Evolutionary conservation across 2,888 invertebrate species (phyloP), one percentile per base, ranked within the genome.

Genomic region (Chrysotoxum bicinctum): DNA sequence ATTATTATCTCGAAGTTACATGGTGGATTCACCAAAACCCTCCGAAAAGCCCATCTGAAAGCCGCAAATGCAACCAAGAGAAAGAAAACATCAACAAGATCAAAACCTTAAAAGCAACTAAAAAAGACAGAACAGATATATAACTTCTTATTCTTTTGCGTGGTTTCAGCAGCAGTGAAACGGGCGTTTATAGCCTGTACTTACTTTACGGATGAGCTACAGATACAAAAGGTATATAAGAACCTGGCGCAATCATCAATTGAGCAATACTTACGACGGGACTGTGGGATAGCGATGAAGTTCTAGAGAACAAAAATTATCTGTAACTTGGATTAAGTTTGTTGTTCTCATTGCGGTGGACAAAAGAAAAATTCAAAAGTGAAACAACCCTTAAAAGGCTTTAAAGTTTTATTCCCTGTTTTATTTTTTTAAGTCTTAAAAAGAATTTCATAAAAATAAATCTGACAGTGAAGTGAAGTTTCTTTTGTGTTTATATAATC

Each of bases 211-310:
- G 84, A 84, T 84, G 84, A 72, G 83, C 72, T 78, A 64, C 62
- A 54, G 72, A 72, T 70, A 85, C 82, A 82, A 88, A 89, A 89
- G 88, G 89, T 89, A 89, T 89, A 89, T 89, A 89, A 89, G 88
- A 89, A 89, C 89, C 88, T 88, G 87, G 86, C 88, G 87, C 88
- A 88, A 88, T 88, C 88, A 87, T 68, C 85, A 87, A 88, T 88
- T 88, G 88, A 88, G 88, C 88, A 89, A 89, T 89, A 88, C 87
- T 89, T 88, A 87, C 86, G 87, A 87, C 87, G 87, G 88, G 87
- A 87, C 88, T 88, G 88, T 87, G 87, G 66, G 80, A 87, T 88
- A 81, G 88, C 88, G 88, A 87, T 87, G 89, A 87, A 87, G 88
- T 88, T 88, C 87, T 84, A 85, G 81, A 79, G 77, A 74, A 69